Evolutionary conservation across 2,888 invertebrate species (phyloP).

Genomic region (Leucania comma): DNA sequence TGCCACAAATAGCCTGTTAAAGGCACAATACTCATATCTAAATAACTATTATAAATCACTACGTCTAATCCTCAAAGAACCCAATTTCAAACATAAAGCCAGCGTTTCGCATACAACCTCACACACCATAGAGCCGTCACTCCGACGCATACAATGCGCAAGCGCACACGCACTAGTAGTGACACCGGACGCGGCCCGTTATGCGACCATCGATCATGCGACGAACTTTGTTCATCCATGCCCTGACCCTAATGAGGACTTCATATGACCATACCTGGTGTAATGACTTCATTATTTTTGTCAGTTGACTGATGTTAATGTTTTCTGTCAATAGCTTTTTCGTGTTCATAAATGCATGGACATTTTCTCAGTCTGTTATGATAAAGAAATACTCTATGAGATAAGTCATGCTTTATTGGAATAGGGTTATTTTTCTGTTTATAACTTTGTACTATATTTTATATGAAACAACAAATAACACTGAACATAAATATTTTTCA

Average conservation of each 20-base stretch:
- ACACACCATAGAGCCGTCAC: constrained; percentile 54
- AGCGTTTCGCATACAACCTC: constrained; percentile 39
- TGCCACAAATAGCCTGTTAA: too few species aligned
- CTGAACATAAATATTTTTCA: too few species aligned
- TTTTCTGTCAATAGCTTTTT: constrained; percentile 12
- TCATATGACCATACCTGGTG: constrained; percentile 41
- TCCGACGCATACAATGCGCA: constrained; percentile 59
- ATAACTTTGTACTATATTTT: too few species aligned
- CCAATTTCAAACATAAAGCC: constrained; percentile 31
- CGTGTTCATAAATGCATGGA: background rate
- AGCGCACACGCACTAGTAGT: constrained; percentile 56
- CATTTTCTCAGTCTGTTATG: background rate
- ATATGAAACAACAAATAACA: too few species aligned
- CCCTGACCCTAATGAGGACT: constrained; percentile 76
- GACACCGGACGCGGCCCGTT: constrained; percentile 79
- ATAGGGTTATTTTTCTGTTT: too few species aligned
- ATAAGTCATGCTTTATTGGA: background rate
- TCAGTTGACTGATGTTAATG: constrained; percentile 18
- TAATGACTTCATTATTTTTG: constrained; percentile 42
- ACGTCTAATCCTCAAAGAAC: constrained; percentile 7
- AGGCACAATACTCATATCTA: background rate
- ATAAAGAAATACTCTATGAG: background rate
- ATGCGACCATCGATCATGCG: constrained; percentile 75
- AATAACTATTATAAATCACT: constrained; percentile 22
- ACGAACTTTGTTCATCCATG: constrained; percentile 70